These are phyloP conservation scores for Temnopleurus reevesii DNA, from an alignment of 53 echinoderm and acorn worm genomes.

Conservation along the genomic window DNA sequence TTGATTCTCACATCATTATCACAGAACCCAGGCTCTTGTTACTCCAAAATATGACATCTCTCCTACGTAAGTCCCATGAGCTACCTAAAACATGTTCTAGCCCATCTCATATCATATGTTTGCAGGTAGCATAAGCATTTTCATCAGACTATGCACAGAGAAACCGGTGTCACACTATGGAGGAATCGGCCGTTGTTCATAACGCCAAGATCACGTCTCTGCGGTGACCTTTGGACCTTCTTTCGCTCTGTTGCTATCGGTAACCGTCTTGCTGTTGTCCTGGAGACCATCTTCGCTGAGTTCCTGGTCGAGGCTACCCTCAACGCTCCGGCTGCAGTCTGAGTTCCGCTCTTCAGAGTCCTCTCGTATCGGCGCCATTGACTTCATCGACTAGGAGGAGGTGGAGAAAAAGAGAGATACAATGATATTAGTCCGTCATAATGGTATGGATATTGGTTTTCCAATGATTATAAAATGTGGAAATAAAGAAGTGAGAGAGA, in stretches of 20 bases:
- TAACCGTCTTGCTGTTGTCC: not conserved
- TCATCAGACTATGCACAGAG: too few relatives aligned
- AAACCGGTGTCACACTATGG: too few relatives aligned
- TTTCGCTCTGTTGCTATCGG: not conserved
- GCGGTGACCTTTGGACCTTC: not conserved
- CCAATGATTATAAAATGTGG: too few relatives aligned
- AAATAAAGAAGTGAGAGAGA: not conserved
- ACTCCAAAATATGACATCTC: too few relatives aligned
- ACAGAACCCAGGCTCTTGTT: too few relatives aligned
- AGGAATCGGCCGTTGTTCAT: not conserved
- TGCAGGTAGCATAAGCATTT: too few relatives aligned
- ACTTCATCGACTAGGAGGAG: conserved; percentile 39
- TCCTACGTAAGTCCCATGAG: too few relatives aligned
- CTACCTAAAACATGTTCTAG: too few relatives aligned
- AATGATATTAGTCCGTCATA: too few relatives aligned
- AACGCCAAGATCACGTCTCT: conserved; percentile 8
- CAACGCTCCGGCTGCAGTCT: conserved; percentile 57
- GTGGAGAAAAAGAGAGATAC: not conserved
- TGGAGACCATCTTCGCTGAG: conserved; percentile 23
- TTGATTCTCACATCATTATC: too few relatives aligned
- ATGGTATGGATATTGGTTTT: too few relatives aligned
- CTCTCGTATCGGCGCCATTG: conserved; percentile 89
- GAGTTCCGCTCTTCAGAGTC: conserved; percentile 93
- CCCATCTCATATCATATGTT: too few relatives aligned
- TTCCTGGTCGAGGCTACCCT: conserved; percentile 35